Base-by-base conservation (phyloP, 2,888 invertebrate species). In the Limnephilus lunatus region DNA sequence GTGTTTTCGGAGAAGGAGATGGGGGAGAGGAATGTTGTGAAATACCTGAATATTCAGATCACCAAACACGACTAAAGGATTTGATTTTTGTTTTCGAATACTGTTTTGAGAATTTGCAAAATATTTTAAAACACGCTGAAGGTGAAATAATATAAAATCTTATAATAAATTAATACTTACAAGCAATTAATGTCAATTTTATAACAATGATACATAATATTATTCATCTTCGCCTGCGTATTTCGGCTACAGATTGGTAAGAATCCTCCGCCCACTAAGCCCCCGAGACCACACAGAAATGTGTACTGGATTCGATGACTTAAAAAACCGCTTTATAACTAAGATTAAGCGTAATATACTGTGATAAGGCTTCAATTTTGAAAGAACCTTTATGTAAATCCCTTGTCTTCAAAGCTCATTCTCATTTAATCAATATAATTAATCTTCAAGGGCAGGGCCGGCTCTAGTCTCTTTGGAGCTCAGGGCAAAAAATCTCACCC, bases 301-400 rank as follows among this genome's bases (percentile, higher is more conserved):
- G 68, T 68, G 68, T 68, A 68, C 68, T n/a, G 68, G 9, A 68
- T 68, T 68, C 68, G 68, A 68, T 68, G 68, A 68, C 68, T 25
- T 39, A 68, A 68, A 68, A 68, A 25, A 68, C 68, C 68, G 68
- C 68, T 68, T 68, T 68, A 68, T 68, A 68, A 68, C 68, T 68
- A 25, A 68, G 68, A 68, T 68, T 68, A 68, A 68, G 68, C 68
- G 68, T 68, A 68, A 68, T 68, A 68, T 68, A 25, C 68, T 68
- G 68, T 68, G 68, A 68, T 68, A 68, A 68, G 68, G 25, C 25
- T 68, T 68, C 68, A 68, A 68, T 68, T 68, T 68, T 68, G 25
- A 68, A 32, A 32, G 82, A 82, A 32, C 82, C 82, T 82, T 82
- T 82, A 82, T 82, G 82, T 82, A 82, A 82, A 82, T 82, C 32